Evolutionary conservation across 2,797 vertebrate species (phyloP).

Genomic region (Parotocinclus haroldoi): DNA sequence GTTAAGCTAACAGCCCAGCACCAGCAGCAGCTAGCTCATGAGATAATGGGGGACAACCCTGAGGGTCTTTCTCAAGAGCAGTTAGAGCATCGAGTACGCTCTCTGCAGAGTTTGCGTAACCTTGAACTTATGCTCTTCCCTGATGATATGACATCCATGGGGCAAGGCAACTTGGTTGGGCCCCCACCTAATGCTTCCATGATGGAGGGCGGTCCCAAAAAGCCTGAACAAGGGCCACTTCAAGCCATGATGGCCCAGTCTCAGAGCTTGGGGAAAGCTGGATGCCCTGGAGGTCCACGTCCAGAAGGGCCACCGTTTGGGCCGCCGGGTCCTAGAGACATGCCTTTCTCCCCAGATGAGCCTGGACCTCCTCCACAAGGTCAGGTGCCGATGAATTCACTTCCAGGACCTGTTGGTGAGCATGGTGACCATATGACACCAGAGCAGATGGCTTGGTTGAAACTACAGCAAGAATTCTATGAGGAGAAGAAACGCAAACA

Average conservation of each 20-base stretch:
- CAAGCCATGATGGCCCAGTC: slow-evolving; percentile 99
- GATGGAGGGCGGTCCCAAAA: slow-evolving; percentile 66
- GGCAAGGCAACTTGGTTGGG: slow-evolving; percentile 57
- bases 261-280: slow-evolving; percentile 91
- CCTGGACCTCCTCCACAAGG: slow-evolving; percentile 88
- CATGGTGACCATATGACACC: slow-evolving; percentile 97
- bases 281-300: slow-evolving; percentile 81
- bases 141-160: slow-evolving; percentile 77
- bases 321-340: slow-evolving; percentile 89
- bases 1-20: slow-evolving; percentile 55
- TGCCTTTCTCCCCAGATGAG: slow-evolving; percentile 93
- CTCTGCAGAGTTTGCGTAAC: slow-evolving; percentile 83
- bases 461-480: slow-evolving; percentile 97
- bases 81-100: slow-evolving; percentile 75
- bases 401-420: slow-evolving; percentile 77
- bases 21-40: slow-evolving; percentile 80
- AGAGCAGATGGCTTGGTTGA: slow-evolving; percentile 97
- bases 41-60: slow-evolving; percentile 92
- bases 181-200: slow-evolving; percentile 62
- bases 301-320: slow-evolving; percentile 90
- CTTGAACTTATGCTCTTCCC: slow-evolving; percentile 99
- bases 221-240: slow-evolving; percentile 85
- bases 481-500: slow-evolving; percentile 98
- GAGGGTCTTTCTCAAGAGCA: slow-evolving; percentile 96
- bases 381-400: slow-evolving; percentile 79